Evolutionary conservation across 37 sponge, comb jelly and placozoan species (phyloP).

Genomic region (Ephydatia muelleri): DNA sequence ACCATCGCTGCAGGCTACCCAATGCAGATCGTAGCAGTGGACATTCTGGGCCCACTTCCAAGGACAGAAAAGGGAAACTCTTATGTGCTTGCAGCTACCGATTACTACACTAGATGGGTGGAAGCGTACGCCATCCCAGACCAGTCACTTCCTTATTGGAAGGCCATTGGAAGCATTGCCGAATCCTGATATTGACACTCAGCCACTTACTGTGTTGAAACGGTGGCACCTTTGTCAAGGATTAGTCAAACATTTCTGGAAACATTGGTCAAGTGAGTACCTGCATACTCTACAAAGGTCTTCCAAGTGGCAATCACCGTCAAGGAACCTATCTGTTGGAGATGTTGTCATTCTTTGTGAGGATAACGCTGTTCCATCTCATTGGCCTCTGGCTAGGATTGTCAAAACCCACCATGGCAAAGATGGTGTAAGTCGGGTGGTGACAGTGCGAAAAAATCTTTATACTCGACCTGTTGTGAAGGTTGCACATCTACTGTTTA

Average conservation of each 20-base stretch:
- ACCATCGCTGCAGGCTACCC: neutral
- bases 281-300: neutral
- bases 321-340: slow-evolving; percentile 14
- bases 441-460: neutral
- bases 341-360: slow-evolving; percentile 42
- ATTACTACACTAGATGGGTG: slow-evolving; percentile 7
- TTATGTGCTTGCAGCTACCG: neutral
- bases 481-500: slow-evolving; percentile 22
- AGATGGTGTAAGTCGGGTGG: slow-evolving; percentile 33
- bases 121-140: slow-evolving; percentile 5
- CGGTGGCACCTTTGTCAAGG: slow-evolving; percentile 21
- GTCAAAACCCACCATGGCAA: slow-evolving; percentile 9
- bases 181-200: neutral
- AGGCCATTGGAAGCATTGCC: slow-evolving; percentile 29
- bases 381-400: slow-evolving; percentile 40
- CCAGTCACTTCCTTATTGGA: slow-evolving; percentile 26
- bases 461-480: slow-evolving; percentile 21
- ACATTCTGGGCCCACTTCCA: neutral
- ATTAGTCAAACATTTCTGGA: slow-evolving; percentile 33
- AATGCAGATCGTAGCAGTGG: neutral
- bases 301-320: slow-evolving; percentile 20
- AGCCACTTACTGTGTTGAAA: neutral
- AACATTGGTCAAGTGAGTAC: slow-evolving; percentile 28
- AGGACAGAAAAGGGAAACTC: neutral
- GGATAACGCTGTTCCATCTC: neutral